Percentiles rank a stretch among this genome's conserved stretches.
phyloP scores from a whole-genome alignment of 2,888 invertebrate species.

The Papilio gigon region DNA sequence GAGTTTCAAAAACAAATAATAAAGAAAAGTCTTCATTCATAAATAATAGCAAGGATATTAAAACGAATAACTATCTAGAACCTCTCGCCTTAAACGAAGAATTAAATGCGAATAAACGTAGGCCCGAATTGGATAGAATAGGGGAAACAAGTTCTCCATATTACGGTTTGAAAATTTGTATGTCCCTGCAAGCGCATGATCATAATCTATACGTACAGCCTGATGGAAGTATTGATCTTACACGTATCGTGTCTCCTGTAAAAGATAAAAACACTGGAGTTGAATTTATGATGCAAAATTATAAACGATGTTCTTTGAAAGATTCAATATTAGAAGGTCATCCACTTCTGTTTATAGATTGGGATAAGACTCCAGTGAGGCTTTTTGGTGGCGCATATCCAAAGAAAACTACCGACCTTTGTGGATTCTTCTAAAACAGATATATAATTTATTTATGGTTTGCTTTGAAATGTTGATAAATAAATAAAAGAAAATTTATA shows the following conservation, averaged over 20 bases:
- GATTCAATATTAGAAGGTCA: conserved; percentile 60
- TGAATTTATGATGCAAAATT: conserved; percentile 68
- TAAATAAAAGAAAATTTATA: neutral
- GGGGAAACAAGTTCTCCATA: conserved; percentile 57
- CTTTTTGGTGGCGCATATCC: conserved; percentile 86
- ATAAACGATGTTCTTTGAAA: conserved; percentile 68
- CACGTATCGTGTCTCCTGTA: conserved; percentile 65
- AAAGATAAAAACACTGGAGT: conserved; percentile 64
- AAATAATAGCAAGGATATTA: conserved; percentile 62
- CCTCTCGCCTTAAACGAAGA: conserved; percentile 55
- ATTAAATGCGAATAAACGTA: conserved; percentile 65
- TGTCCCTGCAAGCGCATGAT: conserved; percentile 65
- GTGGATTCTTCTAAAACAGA: conserved; percentile 77
- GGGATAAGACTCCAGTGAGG: conserved; percentile 85
- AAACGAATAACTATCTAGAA: conserved; percentile 73
- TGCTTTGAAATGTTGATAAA: neutral
- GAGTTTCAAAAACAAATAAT: conserved; percentile 36
- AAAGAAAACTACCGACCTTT: conserved; percentile 82
- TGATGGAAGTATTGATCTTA: conserved; percentile 68
- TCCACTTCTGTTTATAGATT: conserved; percentile 79
- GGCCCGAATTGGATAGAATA: conserved; percentile 61
- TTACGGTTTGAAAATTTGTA: conserved; percentile 60
- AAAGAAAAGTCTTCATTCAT: conserved; percentile 43
- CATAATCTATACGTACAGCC: conserved; percentile 65
- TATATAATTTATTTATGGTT: neutral